These are phyloP conservation scores for Eucriotettix oculatus DNA, from an alignment of 2,888 invertebrate genomes.

Conservation along the genomic window DNA sequence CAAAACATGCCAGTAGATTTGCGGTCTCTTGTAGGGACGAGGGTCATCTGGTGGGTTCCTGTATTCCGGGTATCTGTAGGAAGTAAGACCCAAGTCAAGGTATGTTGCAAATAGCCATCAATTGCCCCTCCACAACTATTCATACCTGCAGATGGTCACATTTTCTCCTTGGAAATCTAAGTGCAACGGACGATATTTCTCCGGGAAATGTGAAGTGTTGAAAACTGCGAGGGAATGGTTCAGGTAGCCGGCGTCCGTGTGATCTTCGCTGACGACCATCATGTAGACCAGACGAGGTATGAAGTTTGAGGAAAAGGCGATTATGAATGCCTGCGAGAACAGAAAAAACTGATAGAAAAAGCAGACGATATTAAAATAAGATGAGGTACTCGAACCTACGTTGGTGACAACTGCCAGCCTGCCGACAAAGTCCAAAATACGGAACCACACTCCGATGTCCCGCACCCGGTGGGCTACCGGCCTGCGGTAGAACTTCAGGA, in stretches of 20 bases:
- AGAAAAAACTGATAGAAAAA: conserved; percentile 12
- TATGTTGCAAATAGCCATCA: too few species aligned
- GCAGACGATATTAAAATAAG: not conserved
- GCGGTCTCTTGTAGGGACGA: conserved; percentile 39
- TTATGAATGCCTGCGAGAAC: conserved; percentile 46
- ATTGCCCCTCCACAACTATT: not conserved
- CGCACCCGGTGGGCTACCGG: conserved; percentile 57
- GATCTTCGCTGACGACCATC: conserved; percentile 29
- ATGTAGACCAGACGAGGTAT: conserved; percentile 61
- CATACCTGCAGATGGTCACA: conserved; percentile 13
- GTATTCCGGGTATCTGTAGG: conserved; percentile 50
- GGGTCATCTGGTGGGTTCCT: conserved; percentile 36
- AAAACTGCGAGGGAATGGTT: conserved; percentile 50
- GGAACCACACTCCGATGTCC: conserved; percentile 66
- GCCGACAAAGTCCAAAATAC: conserved; percentile 55
- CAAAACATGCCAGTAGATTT: conserved; percentile 56
- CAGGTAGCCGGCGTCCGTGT: conserved; percentile 44
- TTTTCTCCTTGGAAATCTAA: conserved; percentile 13
- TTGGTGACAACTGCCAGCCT: conserved; percentile 62
- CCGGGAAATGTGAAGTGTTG: conserved; percentile 40
- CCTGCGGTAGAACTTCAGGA: conserved; percentile 52
- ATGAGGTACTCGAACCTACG: conserved; percentile 26
- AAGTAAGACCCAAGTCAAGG: too few species aligned
- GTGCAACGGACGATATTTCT: conserved; percentile 21
- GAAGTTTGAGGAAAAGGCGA: conserved; percentile 72